Conservation (phyloP, 92 coral and sea anemone species). For the Hydrozoanthus gracilis region DNA sequence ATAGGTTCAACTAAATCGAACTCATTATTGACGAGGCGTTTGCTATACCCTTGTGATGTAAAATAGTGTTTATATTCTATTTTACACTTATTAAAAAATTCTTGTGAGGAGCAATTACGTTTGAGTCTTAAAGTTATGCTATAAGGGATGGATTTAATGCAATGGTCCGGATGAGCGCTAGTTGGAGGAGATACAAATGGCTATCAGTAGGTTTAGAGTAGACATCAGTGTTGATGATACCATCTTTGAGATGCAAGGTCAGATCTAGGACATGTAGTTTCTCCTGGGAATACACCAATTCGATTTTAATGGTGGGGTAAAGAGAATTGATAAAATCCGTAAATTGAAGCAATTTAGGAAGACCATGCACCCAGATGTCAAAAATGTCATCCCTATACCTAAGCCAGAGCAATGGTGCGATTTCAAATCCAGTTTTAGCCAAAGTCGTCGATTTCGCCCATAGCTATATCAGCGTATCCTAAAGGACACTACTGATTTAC, state of each 20-base stretch:
- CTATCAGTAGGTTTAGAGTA: slow-evolving; percentile 63
- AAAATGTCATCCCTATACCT: slow-evolving; percentile 26
- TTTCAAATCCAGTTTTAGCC: neutral
- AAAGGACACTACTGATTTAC: neutral
- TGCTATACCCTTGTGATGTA: slow-evolving; percentile 34
- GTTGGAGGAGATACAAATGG: slow-evolving; percentile 54
- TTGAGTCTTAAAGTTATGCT: slow-evolving; percentile 57
- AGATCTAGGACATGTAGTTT: slow-evolving; percentile 39
- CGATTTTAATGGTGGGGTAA: neutral
- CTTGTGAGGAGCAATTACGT: slow-evolving; percentile 23
- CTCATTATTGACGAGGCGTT: neutral
- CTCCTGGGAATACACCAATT: slow-evolving; percentile 22
- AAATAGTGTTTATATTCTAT: slow-evolving; percentile 43
- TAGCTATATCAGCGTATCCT: neutral
- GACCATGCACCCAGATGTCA: slow-evolving; percentile 5
- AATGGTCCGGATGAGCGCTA: slow-evolving; percentile 59
- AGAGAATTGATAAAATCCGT: slow-evolving; percentile 16
- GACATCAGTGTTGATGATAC: slow-evolving; percentile 44
- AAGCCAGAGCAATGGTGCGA: neutral
- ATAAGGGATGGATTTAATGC: slow-evolving; percentile 54
- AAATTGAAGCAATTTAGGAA: neutral
- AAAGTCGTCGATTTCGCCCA: neutral
- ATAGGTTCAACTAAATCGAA: slow-evolving; percentile 1
- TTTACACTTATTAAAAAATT: neutral
- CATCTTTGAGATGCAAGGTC: slow-evolving; percentile 15